Percentiles rank a stretch among this genome's conserved stretches.
phyloP scores from a whole-genome alignment of 2,888 invertebrate species.

The Mythimna lalbum region DNA sequence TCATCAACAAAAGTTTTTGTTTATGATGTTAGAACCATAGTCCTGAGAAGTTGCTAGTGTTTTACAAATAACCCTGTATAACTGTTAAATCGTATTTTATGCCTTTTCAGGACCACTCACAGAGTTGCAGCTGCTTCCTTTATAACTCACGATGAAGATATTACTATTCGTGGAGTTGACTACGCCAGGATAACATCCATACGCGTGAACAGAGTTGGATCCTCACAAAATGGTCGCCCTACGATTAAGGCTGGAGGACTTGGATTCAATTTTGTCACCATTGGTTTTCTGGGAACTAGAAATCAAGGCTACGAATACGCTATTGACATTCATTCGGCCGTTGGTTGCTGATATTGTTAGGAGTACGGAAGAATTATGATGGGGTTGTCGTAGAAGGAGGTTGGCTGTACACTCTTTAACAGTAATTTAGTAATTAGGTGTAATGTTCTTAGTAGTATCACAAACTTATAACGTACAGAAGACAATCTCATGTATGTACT shows the following conservation, averaged over 20 bases:
- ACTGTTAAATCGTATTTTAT: neutral
- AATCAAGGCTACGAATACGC: neutral
- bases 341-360: constrained; percentile 2
- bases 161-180: neutral
- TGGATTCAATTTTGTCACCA: neutral
- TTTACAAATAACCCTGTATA: too few relatives aligned
- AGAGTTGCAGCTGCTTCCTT: neutral
- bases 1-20: too few relatives aligned
- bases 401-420: too few relatives aligned
- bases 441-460: too few relatives aligned
- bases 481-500: too few relatives aligned
- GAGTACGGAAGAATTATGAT: neutral
- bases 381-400: too few relatives aligned
- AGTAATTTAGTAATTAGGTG: too few relatives aligned
- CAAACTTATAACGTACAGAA: too few relatives aligned
- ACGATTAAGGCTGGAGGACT: constrained; percentile 1
- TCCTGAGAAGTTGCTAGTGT: too few relatives aligned
- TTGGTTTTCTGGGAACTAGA: neutral
- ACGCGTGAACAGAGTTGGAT: neutral
- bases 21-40: too few relatives aligned
- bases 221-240: neutral
- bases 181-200: constrained; percentile 2
- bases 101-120: constrained; percentile 3
- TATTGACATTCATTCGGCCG: neutral
- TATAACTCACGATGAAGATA: neutral